These are phyloP conservation scores for Phrynocephalus forsythii DNA, from an alignment of 2,797 vertebrate species.

Conservation along the genomic window DNA sequence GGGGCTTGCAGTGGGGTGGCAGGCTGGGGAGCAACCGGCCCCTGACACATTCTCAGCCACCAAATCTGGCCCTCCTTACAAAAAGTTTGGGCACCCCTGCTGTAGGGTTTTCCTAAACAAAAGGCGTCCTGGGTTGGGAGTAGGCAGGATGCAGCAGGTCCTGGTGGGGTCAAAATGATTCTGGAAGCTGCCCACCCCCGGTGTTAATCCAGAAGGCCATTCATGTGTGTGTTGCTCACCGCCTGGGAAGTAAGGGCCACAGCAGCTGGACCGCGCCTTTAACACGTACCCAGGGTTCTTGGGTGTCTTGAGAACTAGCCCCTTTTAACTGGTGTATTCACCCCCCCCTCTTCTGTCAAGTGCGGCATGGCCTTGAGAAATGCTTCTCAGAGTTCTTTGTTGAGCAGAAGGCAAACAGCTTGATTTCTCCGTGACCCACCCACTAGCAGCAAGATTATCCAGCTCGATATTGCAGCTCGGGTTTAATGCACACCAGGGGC, in stretches of 20 bases:
- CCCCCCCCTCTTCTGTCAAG: background rate
- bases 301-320: background rate
- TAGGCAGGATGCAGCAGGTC: no score
- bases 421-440: background rate
- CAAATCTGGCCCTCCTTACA: no score
- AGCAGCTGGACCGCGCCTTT: background rate
- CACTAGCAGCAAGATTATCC: background rate
- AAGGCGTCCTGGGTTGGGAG: no score
- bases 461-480: conserved; percentile 9
- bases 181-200: no score
- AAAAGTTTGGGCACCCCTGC: no score
- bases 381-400: background rate
- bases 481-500: background rate
- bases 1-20: no score
- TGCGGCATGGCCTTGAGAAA: background rate
- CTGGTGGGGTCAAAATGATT: no score
- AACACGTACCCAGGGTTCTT: background rate
- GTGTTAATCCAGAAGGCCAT: background rate
- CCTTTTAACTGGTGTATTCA: no score
- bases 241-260: background rate
- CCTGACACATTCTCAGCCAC: no score
- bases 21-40: no score
- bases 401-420: no score
- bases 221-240: background rate
- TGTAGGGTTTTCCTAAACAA: no score